Evolutionary conservation across 2,888 invertebrate genomes (phyloP), one percentile per base, ranked within the genome.

Genomic region (Cylindroiulus punctatus): DNA sequence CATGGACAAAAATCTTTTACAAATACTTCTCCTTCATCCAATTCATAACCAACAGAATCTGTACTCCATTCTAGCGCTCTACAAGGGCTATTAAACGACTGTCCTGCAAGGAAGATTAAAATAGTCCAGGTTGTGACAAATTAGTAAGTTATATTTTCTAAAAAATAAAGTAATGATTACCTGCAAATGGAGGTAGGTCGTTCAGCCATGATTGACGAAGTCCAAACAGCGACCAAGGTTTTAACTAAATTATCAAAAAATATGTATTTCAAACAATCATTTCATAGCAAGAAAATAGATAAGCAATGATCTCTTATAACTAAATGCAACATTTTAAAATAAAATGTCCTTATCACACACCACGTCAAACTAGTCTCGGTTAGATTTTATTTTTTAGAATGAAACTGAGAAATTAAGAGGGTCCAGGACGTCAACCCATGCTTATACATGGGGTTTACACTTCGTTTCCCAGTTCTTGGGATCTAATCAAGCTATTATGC

Each of bases 161-260:
- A 47, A n/a, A n/a, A 30, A 8, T 32, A n/a, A 14, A 84, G 26
- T 84, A 36, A 84, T 14, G 19, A 12, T 84, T 84, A 84, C 84
- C 84, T 47, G 52, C 32, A 87, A 89, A 89, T 32, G 88, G 89
- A 30, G 89, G 89, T 86, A 89, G 87, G 47, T 87, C 87, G 81
- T 88, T 88, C 19, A 88, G 81, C 88, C 88, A 89, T n/a, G 86
- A 19, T 26, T 87, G 84, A 81, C 88, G 88, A 3, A 87, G 83
- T n/a, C 88, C 88, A 87, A 88, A 89, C 5, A 89, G 84, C n/a
- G 86, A 84, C 57, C 88, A 84, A 30, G 88, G 87, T 30, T 88
- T 87, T 17, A 84, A n/a, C 65, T 86, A 83, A 22, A 52, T 52
- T n/a, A 30, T 17, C 17, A 76, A 30, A 65, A 30, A 14, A 76